Percentiles rank a stretch among this genome's conserved stretches.
Evolutionary conservation across 92 coral and sea anemone species (phyloP).

Genomic region (Desmophyllum pertusum): DNA sequence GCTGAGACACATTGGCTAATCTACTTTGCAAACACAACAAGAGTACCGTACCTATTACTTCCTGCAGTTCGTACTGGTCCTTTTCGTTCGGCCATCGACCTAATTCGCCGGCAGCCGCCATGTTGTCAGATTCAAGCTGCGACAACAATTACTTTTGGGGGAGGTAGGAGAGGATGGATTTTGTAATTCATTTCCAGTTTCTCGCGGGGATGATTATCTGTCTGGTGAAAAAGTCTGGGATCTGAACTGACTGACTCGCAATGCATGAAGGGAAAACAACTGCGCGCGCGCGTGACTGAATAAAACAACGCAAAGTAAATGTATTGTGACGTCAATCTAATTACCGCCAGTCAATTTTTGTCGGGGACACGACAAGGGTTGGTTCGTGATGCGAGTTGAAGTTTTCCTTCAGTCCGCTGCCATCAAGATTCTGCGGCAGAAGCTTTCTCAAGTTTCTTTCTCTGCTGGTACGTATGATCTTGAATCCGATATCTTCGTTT

Average conservation of each 20-base stretch:
- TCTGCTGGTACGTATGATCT: slow-evolving; percentile 12
- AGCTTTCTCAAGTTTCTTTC: slow-evolving; percentile 19
- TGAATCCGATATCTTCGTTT: background rate
- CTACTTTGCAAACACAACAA: slow-evolving; percentile 2
- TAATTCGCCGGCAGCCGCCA: slow-evolving; percentile 66
- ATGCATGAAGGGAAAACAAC: background rate
- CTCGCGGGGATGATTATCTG: background rate
- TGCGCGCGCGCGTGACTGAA: background rate
- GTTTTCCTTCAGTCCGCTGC: slow-evolving; percentile 38
- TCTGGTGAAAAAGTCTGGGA: background rate
- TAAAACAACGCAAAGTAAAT: too few relatives aligned
- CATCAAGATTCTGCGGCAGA: slow-evolving; percentile 23
- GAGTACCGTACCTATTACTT: slow-evolving; percentile 84
- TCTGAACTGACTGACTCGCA: background rate
- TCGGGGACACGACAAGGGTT: background rate
- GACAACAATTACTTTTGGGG: background rate
- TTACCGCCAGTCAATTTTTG: background rate
- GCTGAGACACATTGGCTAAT: background rate
- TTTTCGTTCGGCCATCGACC: slow-evolving; percentile 90
- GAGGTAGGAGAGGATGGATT: background rate
- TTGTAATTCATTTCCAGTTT: background rate
- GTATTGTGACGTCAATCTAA: background rate
- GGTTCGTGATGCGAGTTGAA: slow-evolving; percentile 37
- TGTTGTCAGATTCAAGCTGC: slow-evolving; percentile 2
- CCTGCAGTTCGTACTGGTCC: slow-evolving; percentile 88